These are phyloP conservation scores for Balaenoptera acutorostrata DNA, from an alignment of 2,113 vertebrate genomes.

Conservation along the genomic window DNA sequence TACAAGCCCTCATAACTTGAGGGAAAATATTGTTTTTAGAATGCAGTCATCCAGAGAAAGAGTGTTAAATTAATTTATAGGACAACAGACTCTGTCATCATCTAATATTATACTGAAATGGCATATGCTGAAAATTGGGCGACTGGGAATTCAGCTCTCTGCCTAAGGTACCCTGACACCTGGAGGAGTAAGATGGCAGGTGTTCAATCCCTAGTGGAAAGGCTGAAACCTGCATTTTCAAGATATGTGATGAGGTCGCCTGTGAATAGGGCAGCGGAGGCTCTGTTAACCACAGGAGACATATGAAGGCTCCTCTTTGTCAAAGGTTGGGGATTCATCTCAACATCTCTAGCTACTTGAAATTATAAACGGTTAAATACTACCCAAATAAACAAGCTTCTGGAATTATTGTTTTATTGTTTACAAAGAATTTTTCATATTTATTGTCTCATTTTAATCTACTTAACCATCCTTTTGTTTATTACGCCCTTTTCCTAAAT, in stretches of 20 bases:
- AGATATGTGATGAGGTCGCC: neutral
- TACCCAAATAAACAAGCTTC: neutral
- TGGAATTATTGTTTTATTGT: neutral
- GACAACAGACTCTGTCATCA: neutral
- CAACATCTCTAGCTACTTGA: neutral
- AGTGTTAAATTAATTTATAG: conserved; percentile 67
- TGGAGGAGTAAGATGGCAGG: neutral
- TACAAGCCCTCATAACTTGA: conserved; percentile 48
- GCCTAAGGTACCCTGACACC: conserved; percentile 5
- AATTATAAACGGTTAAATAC: neutral
- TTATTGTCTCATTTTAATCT: neutral
- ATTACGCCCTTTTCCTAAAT: neutral
- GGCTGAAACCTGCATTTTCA: neutral
- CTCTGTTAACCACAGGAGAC: neutral
- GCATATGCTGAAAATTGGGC: conserved; percentile 27
- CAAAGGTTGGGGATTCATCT: neutral
- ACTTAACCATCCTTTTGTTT: neutral
- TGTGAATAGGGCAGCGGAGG: neutral
- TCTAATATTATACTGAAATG: conserved; percentile 22
- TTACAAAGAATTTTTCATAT: neutral
- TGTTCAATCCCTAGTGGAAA: neutral
- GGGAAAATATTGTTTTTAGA: conserved; percentile 64
- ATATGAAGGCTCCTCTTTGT: neutral
- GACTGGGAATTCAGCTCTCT: conserved; percentile 47
- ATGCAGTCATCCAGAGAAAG: conserved; percentile 48